Evolutionary conservation across 2,888 invertebrate species (phyloP).

Genomic region (Mythimna impura): DNA sequence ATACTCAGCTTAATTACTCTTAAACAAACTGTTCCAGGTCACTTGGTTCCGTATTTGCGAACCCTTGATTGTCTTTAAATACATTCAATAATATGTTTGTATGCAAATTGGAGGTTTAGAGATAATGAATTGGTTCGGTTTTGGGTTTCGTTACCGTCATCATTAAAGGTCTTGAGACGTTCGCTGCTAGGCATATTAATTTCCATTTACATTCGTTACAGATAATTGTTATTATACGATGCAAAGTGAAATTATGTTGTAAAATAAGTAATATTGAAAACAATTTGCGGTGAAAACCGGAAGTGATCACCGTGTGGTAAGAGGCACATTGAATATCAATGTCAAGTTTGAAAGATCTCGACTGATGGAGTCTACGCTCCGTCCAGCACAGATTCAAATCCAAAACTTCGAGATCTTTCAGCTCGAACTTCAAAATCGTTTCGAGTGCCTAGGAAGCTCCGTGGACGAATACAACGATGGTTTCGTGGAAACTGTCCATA

Average conservation of each 20-base stretch:
- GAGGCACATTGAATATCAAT: too few species aligned
- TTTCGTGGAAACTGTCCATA: too few species aligned
- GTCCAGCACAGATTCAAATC: too few species aligned
- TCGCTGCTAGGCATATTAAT: not conserved
- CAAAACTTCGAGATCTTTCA: too few species aligned
- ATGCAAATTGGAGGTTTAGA: conserved; percentile 18
- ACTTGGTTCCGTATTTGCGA: conserved; percentile 30
- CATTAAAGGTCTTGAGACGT: not conserved
- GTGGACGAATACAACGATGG: too few species aligned
- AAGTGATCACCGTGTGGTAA: too few species aligned
- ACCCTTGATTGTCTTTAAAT: conserved; percentile 32
- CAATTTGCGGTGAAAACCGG: too few species aligned
- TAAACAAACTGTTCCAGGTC: conserved; percentile 43
- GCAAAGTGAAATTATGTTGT: not conserved
- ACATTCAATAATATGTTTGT: conserved; percentile 23
- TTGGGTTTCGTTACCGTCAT: not conserved
- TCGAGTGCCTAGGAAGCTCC: too few species aligned
- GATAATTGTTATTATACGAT: not conserved
- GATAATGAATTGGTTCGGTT: conserved; percentile 13
- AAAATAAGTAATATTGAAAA: too few species aligned
- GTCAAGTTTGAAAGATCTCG: too few species aligned
- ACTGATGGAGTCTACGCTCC: too few species aligned
- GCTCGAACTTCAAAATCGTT: too few species aligned
- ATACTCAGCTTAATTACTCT: conserved; percentile 43
- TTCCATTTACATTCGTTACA: not conserved